Percentiles rank a stretch among this genome's conserved stretches.
Evolutionary conservation across 2,888 invertebrate genomes (phyloP).

Genomic region (Cataglyphis livida): DNA sequence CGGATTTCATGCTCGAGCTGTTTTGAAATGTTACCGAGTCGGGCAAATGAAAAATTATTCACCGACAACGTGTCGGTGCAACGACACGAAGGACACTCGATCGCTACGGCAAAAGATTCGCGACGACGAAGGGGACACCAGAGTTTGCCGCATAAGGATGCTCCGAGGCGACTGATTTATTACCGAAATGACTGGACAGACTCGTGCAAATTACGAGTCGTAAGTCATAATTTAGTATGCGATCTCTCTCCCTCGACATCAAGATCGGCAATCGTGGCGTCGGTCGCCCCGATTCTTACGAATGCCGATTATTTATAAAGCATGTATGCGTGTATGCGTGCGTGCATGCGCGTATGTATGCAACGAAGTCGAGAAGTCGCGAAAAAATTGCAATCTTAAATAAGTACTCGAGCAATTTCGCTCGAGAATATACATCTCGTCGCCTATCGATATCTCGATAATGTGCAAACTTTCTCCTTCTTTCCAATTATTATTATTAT

Average conservation of each 20-base stretch:
- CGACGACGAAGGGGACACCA: conserved; percentile 17
- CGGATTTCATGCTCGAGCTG: conserved; percentile 39
- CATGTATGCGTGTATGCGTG: not conserved
- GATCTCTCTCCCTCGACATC: conserved; percentile 56
- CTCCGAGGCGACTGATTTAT: conserved; percentile 49
- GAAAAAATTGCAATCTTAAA: conserved; percentile 64
- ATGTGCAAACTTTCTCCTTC: not conserved
- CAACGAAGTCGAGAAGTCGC: conserved; percentile 31
- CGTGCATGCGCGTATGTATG: not conserved
- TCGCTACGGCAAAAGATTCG: conserved; percentile 27
- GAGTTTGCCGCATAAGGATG: conserved; percentile 34
- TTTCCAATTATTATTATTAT: conserved; percentile 25
- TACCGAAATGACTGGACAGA: conserved; percentile 40
- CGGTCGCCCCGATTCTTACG: conserved; percentile 14
- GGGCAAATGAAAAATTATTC: conserved; percentile 48
- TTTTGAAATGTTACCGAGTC: conserved; percentile 36
- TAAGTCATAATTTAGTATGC: conserved; percentile 64
- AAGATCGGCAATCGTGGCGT: conserved; percentile 31
- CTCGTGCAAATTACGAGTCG: conserved; percentile 63
- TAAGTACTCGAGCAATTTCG: conserved; percentile 56
- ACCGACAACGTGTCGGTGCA: conserved; percentile 40
- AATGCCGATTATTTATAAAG: conserved; percentile 47
- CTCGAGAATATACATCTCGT: conserved; percentile 47
- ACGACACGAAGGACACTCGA: conserved; percentile 59
- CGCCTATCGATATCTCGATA: conserved; percentile 44